These are phyloP conservation scores for Microctonus hyperodae DNA, from an alignment of 2,888 invertebrate genomes.

Conservation along the genomic window DNA sequence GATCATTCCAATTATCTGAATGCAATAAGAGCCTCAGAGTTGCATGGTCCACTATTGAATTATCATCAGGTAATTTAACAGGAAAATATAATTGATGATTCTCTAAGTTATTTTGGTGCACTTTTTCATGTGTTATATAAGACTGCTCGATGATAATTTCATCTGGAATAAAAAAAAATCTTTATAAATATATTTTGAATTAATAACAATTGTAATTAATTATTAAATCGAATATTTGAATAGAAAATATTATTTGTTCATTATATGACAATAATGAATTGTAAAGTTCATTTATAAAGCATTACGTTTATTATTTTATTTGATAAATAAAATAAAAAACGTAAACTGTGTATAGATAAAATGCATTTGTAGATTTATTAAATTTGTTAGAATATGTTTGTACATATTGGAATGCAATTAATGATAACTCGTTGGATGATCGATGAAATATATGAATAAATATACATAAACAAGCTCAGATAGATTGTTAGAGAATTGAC, in stretches of 20 bases:
- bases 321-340: conserved; percentile 19
- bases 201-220: not conserved
- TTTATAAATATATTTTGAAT: not conserved
- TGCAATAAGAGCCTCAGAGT: conserved; percentile 62
- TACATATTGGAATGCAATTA: conserved; percentile 19
- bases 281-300: too few species aligned
- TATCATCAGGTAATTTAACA: conserved; percentile 42
- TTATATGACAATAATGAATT: too few species aligned
- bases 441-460: conserved; percentile 33
- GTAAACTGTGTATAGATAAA: conserved; percentile 12
- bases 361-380: conserved; percentile 26
- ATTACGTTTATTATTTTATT: too few species aligned
- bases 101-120: not conserved
- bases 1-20: conserved; percentile 26
- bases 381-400: conserved; percentile 36
- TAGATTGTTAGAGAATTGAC: conserved; percentile 21
- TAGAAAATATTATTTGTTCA: too few species aligned
- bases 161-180: conserved; percentile 1
- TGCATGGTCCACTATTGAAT: conserved; percentile 62
- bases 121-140: not conserved
- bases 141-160: not conserved
- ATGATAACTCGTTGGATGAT: conserved; percentile 35
- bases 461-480: conserved; percentile 5
- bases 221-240: not conserved
- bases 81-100: conserved; percentile 44